A percentile compares a stretch with the other conserved stretches of the same genome.
These are phyloP conservation scores for Corythoichthys intestinalis DNA, from an alignment of 2,113 vertebrate species.

Conservation along the genomic window DNA sequence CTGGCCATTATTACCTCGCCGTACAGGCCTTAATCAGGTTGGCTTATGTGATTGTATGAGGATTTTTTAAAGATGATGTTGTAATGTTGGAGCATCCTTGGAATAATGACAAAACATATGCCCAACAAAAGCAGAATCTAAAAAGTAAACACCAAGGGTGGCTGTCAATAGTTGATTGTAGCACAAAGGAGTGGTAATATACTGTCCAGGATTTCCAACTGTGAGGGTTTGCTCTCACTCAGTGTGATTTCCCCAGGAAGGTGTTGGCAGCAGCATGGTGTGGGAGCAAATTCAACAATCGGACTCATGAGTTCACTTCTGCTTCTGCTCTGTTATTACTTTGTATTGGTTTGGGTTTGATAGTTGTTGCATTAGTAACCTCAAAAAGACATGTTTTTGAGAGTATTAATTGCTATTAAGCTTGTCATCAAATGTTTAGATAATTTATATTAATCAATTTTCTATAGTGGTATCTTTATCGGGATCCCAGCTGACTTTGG, in stretches of 20 bases:
- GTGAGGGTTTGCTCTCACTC: slow-evolving; percentile 44
- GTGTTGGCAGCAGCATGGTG: slow-evolving; percentile 37
- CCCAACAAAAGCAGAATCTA: slow-evolving; percentile 22
- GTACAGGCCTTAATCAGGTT: slow-evolving; percentile 20
- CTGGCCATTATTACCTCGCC: too few relatives aligned
- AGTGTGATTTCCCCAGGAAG: slow-evolving; percentile 24
- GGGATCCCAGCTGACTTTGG: too few relatives aligned
- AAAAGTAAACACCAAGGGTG: slow-evolving; percentile 33
- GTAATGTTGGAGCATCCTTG: slow-evolving; percentile 58
- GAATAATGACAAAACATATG: slow-evolving; percentile 26
- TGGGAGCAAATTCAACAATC: slow-evolving; percentile 37
- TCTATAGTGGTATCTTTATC: too few relatives aligned
- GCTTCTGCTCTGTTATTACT: slow-evolving; percentile 24
- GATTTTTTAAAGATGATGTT: slow-evolving; percentile 54
- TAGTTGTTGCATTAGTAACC: slow-evolving; percentile 2
- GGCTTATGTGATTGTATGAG: slow-evolving; percentile 51
- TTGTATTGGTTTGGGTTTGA: slow-evolving; percentile 10
- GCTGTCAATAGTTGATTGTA: slow-evolving; percentile 56
- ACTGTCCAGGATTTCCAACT: slow-evolving; percentile 19
- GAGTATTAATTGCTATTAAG: not conserved
- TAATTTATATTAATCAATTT: not conserved
- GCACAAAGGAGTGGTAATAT: slow-evolving; percentile 51
- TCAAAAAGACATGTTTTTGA: not conserved
- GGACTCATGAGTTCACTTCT: slow-evolving; percentile 35
- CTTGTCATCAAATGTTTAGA: not conserved